Evolutionary conservation across 2,113 vertebrate species (phyloP).

Genomic region (Brachirus orientalis): DNA sequence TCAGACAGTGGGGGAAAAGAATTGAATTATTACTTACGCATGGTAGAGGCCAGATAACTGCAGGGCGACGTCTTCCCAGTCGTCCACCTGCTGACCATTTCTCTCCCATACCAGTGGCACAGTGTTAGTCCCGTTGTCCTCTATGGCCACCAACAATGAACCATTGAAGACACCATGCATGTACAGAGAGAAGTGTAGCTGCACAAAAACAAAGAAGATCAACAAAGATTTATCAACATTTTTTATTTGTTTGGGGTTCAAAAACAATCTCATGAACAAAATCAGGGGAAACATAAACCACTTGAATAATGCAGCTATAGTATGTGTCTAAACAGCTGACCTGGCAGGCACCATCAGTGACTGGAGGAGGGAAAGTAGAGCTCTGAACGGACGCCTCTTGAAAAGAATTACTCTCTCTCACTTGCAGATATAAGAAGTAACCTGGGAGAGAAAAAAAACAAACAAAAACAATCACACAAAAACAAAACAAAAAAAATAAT

Average conservation of each 20-base stretch:
- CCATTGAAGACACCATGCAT: slow-evolving; percentile 87
- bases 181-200: slow-evolving; percentile 88
- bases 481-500: no score
- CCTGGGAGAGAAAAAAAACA: slow-evolving; percentile 72
- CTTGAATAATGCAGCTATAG: neutral
- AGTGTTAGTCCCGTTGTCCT: slow-evolving; percentile 68
- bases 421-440: slow-evolving; percentile 85
- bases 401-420: slow-evolving; percentile 64
- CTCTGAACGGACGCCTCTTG: slow-evolving; percentile 79
- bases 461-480: neutral
- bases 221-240: neutral
- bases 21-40: slow-evolving; percentile 67
- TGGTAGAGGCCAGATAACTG: slow-evolving; percentile 81
- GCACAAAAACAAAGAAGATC: slow-evolving; percentile 19
- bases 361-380: slow-evolving; percentile 74
- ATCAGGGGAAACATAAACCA: neutral
- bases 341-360: slow-evolving; percentile 80
- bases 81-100: slow-evolving; percentile 77
- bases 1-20: no score
- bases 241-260: no score
- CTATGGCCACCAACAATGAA: slow-evolving; percentile 83
- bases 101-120: slow-evolving; percentile 81
- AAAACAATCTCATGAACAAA: neutral
- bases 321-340: slow-evolving; percentile 61
- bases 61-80: slow-evolving; percentile 85